A percentile compares a stretch with the other conserved stretches of the same genome.
phyloP scores from a whole-genome alignment of 2,888 invertebrate species.

The Mylabris sibirica region DNA sequence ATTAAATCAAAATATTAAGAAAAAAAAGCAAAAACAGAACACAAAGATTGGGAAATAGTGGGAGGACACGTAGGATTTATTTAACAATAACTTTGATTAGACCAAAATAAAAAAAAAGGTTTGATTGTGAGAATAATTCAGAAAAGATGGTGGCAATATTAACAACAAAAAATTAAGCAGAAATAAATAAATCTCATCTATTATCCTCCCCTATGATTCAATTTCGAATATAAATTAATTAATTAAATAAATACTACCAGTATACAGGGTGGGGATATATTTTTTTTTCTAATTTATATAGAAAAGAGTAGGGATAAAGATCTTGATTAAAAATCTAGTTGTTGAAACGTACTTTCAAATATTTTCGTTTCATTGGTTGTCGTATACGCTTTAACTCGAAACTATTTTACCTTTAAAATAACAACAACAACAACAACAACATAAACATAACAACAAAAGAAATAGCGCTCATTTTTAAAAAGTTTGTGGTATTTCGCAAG shows the following conservation, averaged over 20 bases:
- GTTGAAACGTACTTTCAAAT: constrained; percentile 6
- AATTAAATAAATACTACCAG: background rate
- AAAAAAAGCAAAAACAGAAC: background rate
- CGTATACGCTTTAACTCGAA: background rate
- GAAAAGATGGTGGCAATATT: too few species aligned
- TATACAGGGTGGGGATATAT: background rate
- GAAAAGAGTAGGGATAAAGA: background rate
- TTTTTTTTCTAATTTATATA: background rate
- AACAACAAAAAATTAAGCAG: background rate
- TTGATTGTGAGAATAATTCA: too few species aligned
- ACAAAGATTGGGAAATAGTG: background rate
- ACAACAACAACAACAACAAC: background rate
- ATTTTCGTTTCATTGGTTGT: background rate
- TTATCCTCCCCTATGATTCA: background rate
- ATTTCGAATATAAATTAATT: background rate
- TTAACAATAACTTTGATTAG: too few species aligned
- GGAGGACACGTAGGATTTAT: too few species aligned
- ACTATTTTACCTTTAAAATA: background rate
- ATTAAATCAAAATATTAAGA: background rate
- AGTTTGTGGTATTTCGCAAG: background rate
- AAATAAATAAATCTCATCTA: background rate
- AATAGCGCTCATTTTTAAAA: background rate
- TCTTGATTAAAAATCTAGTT: constrained; percentile 7
- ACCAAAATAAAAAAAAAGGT: too few species aligned
- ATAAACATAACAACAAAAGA: background rate